Percentiles rank a stretch among this genome's conserved stretches.
These are phyloP conservation scores for Agelastica alni DNA, from an alignment of 2,888 invertebrate species.

Conservation along the genomic window DNA sequence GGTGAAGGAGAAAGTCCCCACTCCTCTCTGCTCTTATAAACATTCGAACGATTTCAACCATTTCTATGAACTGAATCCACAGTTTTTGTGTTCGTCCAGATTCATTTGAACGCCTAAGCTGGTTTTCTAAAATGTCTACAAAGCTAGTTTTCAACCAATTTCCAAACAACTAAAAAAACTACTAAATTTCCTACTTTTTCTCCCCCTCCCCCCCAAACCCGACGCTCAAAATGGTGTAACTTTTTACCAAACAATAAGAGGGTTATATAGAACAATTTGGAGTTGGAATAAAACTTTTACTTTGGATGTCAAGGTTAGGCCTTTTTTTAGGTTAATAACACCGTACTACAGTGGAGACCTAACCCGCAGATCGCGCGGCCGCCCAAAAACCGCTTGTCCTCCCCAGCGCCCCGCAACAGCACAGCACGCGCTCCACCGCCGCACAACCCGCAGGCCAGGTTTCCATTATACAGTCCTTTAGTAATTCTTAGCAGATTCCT, in stretches of 20 bases:
- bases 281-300: constrained; percentile 1
- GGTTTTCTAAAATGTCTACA: no score
- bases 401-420: no score
- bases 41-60: constrained; percentile 7
- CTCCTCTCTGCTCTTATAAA: constrained; percentile 13
- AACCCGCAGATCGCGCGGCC: no score
- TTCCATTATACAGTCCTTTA: no score
- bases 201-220: background rate
- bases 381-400: no score
- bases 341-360: no score
- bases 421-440: no score
- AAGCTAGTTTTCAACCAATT: background rate
- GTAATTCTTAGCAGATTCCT: no score
- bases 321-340: constrained; percentile 2
- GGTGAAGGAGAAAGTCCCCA: background rate
- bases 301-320: constrained; percentile 9
- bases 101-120: no score
- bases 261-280: constrained; percentile 11
- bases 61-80: background rate
- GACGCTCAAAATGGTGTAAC: no score
- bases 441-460: no score
- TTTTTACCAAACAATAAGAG: no score
- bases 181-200: background rate
- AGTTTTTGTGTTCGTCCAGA: constrained; percentile 5
- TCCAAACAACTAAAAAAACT: background rate